Evolutionary conservation across 1,140 invertebrate species (phyloP).

Genomic region (Sarcophaga bullata): DNA sequence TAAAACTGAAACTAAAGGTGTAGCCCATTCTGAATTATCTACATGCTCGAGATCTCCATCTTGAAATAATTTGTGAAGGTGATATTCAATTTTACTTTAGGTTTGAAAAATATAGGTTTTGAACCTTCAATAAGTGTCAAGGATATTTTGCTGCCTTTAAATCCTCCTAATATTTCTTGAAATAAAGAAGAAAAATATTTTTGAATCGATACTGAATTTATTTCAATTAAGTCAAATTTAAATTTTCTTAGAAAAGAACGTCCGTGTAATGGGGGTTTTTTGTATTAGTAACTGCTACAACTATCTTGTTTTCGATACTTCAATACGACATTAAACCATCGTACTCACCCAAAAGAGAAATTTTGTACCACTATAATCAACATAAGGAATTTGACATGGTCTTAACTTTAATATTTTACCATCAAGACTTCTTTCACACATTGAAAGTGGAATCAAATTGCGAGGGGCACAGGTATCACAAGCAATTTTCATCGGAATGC

Average conservation of each 20-base stretch:
- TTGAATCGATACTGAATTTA: neutral
- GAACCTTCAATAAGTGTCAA: neutral
- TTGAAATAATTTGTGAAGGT: constrained; percentile 8
- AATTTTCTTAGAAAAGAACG: constrained; percentile 10
- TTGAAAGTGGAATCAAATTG: neutral
- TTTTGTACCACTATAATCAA: too few relatives aligned
- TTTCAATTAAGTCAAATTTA: constrained; percentile 4
- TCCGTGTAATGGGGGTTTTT: constrained; percentile 29
- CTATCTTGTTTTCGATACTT: too few relatives aligned
- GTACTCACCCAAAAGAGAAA: too few relatives aligned
- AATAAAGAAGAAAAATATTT: neutral
- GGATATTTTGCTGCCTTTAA: constrained; percentile 1
- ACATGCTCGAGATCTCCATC: constrained; percentile 13
- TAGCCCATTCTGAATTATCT: constrained; percentile 31
- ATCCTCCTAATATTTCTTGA: neutral
- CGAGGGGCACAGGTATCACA: neutral
- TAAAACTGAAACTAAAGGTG: constrained; percentile 5
- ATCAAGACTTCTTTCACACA: neutral
- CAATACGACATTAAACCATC: too few relatives aligned
- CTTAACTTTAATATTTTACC: too few relatives aligned
- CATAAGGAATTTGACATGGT: too few relatives aligned
- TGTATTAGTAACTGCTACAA: neutral
- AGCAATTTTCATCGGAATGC: neutral
- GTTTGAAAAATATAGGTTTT: constrained; percentile 41
- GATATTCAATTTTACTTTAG: constrained; percentile 39